These are phyloP conservation scores for Hybognathus amarus DNA, from an alignment of 2,797 vertebrate species.

Conservation along the genomic window DNA sequence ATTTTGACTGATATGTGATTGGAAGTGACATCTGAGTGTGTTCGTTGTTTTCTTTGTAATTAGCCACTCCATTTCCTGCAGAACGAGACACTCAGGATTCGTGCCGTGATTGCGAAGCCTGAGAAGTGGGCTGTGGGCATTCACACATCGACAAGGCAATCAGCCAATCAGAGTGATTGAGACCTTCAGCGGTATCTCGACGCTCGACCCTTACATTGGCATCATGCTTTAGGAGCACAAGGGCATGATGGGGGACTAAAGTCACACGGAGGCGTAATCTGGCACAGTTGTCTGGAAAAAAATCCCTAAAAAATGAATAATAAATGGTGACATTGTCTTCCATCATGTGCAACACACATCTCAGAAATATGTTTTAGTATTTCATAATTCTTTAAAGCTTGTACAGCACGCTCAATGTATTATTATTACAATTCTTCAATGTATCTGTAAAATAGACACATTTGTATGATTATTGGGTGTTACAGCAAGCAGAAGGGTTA, in stretches of 20 bases:
- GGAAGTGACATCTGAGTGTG: conserved; percentile 19
- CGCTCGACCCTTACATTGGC: neutral
- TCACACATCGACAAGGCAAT: neutral
- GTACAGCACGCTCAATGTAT: neutral
- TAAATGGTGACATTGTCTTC: conserved; percentile 5
- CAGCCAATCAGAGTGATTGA: neutral
- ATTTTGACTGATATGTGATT: conserved; percentile 4
- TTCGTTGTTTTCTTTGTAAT: conserved; percentile 5
- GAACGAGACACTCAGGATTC: conserved; percentile 4
- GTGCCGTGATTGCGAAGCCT: conserved; percentile 1
- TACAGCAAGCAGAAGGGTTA: neutral
- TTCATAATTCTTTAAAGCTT: neutral
- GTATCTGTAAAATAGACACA: neutral
- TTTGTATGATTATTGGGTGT: neutral
- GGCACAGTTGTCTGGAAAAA: neutral
- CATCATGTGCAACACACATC: conserved; percentile 1
- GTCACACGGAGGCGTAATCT: neutral
- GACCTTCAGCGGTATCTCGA: neutral
- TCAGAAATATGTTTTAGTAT: neutral
- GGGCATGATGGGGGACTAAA: neutral
- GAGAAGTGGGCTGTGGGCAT: neutral
- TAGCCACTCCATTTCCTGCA: neutral
- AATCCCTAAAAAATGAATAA: neutral
- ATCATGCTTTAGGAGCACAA: neutral
- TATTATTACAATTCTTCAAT: neutral